Evolutionary conservation across 2,797 vertebrate species (phyloP).

Genomic region (Halcyon chelicuti): DNA sequence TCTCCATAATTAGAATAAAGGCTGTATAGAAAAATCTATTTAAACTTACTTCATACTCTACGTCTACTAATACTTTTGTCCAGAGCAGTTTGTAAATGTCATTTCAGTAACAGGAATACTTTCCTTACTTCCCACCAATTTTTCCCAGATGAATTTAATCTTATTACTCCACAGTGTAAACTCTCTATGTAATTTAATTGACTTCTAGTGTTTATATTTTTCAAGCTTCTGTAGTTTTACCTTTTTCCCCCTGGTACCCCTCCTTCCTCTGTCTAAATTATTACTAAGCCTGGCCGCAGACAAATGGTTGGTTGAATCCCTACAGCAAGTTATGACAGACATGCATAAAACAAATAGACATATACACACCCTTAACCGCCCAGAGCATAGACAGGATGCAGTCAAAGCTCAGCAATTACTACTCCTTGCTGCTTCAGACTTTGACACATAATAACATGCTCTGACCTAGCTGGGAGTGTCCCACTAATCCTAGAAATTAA

Average conservation of each 20-base stretch:
- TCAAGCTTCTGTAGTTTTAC: not conserved
- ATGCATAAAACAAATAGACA: not conserved
- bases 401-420: slow-evolving; percentile 46
- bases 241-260: not conserved
- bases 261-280: not conserved
- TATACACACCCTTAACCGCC: slow-evolving; percentile 41
- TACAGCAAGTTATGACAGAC: slow-evolving; percentile 57
- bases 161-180: not conserved
- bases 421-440: not conserved
- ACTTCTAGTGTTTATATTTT: not conserved
- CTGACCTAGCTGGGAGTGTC: slow-evolving; percentile 37
- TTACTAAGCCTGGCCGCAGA: slow-evolving; percentile 21
- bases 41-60: not conserved
- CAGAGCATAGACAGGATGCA: slow-evolving; percentile 20
- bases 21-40: not conserved
- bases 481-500: slow-evolving; percentile 18
- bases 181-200: not conserved
- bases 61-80: not conserved
- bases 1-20: not conserved
- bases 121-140: not conserved
- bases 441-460: slow-evolving; percentile 10
- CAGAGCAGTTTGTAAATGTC: not conserved
- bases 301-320: slow-evolving; percentile 42
- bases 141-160: not conserved
- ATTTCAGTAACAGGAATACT: not conserved